Conservation (phyloP, 2,888 invertebrate species). For the Loripinus fragilis region DNA sequence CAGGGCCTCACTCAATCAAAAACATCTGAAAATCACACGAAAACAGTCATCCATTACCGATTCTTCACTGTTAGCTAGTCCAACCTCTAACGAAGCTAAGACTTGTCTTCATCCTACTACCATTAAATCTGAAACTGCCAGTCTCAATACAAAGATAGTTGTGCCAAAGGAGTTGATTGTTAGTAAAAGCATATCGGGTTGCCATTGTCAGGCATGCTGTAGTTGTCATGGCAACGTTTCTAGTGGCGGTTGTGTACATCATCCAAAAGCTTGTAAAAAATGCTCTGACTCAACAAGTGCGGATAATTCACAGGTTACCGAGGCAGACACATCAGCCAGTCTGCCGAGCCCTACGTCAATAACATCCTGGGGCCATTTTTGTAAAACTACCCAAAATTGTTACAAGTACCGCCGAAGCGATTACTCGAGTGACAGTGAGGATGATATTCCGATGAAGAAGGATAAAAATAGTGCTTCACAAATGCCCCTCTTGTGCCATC, state of each 20-base stretch:
- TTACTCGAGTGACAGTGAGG: constrained; percentile 78
- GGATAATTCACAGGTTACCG: constrained; percentile 35
- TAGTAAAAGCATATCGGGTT: constrained; percentile 30
- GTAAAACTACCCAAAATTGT: constrained; percentile 64
- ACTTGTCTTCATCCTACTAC: not conserved
- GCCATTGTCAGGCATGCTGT: constrained; percentile 61
- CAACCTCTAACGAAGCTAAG: not conserved
- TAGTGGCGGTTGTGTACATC: constrained; percentile 35
- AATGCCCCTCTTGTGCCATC: constrained; percentile 40
- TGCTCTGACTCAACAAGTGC: constrained; percentile 43
- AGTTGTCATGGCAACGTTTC: constrained; percentile 48
- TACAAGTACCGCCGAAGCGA: constrained; percentile 78
- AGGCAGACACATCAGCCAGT: constrained; percentile 23
- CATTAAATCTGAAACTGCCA: not conserved
- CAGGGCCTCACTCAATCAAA: not conserved
- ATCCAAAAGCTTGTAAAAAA: constrained; percentile 47
- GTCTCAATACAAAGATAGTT: not conserved
- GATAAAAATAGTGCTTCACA: constrained; percentile 30
- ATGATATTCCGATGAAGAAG: constrained; percentile 56
- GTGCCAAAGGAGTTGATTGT: not conserved
- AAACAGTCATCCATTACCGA: constrained; percentile 7
- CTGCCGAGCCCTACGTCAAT: constrained; percentile 62
- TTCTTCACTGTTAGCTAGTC: not conserved
- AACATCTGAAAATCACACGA: constrained; percentile 1
- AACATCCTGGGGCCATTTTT: constrained; percentile 76